Percentiles rank a stretch among this genome's conserved stretches.
phyloP scores from a whole-genome alignment of 64 coral and sea anemone genomes.

The Dendronephthya gigantea region DNA sequence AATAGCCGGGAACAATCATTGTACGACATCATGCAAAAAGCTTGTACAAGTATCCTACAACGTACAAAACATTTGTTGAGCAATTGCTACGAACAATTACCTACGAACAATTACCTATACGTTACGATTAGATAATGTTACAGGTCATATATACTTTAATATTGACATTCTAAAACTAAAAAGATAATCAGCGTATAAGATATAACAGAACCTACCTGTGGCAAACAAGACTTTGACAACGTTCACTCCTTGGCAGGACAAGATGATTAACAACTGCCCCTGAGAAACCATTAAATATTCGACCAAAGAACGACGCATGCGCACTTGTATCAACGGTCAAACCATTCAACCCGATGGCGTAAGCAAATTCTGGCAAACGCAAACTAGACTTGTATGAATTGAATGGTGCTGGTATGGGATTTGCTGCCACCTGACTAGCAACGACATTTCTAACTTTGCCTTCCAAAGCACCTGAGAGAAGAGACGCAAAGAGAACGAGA shows the following conservation, averaged over 20 bases:
- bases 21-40: too few species aligned
- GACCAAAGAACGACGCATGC: background rate
- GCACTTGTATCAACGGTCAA: conserved; percentile 44
- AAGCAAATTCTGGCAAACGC: background rate
- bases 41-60: too few species aligned
- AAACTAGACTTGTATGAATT: conserved; percentile 30
- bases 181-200: too few species aligned
- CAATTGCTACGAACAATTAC: too few species aligned
- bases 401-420: background rate
- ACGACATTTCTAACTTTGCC: conserved; percentile 36
- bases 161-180: too few species aligned
- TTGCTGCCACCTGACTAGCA: conserved; percentile 35
- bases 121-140: too few species aligned
- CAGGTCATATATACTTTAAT: too few species aligned
- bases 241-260: conserved; percentile 18
- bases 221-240: conserved; percentile 43
- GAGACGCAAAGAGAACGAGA: conserved; percentile 19
- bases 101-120: too few species aligned
- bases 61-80: too few species aligned
- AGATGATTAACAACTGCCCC: background rate
- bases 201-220: conserved; percentile 23
- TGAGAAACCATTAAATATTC: conserved; percentile 19
- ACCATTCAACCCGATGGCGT: conserved; percentile 25
- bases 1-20: too few species aligned
- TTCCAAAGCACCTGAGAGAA: conserved; percentile 38